A percentile compares a stretch with the other conserved stretches of the same genome.
These are phyloP conservation scores for Pempheris klunzingeri DNA, from an alignment of 2,797 vertebrate genomes.

Conservation along the genomic window DNA sequence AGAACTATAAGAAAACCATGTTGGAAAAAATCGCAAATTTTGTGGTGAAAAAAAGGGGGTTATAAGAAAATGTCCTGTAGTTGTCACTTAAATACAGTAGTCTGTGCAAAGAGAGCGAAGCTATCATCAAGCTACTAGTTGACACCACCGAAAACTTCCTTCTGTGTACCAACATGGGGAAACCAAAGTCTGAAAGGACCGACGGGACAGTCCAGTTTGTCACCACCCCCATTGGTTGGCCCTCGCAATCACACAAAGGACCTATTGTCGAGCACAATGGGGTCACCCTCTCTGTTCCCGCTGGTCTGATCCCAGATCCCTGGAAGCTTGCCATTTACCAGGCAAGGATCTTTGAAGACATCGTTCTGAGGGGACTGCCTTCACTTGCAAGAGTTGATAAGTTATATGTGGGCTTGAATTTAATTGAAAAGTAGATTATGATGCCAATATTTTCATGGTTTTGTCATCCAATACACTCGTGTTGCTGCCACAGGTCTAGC, in stretches of 20 bases:
- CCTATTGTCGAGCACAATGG: conserved; percentile 84
- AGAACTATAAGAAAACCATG: background rate
- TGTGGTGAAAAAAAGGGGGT: too few relatives aligned
- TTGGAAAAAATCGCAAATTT: background rate
- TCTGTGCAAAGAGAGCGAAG: background rate
- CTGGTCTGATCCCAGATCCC: conserved; percentile 76
- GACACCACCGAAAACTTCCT: conserved; percentile 37
- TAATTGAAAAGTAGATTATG: too few relatives aligned
- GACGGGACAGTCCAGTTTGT: conserved; percentile 75
- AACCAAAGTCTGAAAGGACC: conserved; percentile 52
- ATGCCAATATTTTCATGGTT: background rate
- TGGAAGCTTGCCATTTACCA: conserved; percentile 58
- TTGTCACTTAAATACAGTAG: background rate
- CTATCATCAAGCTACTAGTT: conserved; percentile 22
- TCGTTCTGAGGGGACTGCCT: conserved; percentile 15
- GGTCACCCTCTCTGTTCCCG: conserved; percentile 81
- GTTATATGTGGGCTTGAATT: background rate
- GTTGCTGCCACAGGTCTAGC: too few relatives aligned
- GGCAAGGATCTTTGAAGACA: conserved; percentile 68
- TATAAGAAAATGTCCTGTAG: conserved; percentile 2
- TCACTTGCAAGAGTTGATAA: conserved; percentile 14
- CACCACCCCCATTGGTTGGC: conserved; percentile 74
- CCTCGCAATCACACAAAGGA: conserved; percentile 76
- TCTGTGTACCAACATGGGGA: conserved; percentile 49
- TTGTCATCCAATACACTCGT: background rate